phyloP scores from a whole-genome alignment of 2,888 invertebrate genomes.

The Drosophila villosipedis region DNA sequence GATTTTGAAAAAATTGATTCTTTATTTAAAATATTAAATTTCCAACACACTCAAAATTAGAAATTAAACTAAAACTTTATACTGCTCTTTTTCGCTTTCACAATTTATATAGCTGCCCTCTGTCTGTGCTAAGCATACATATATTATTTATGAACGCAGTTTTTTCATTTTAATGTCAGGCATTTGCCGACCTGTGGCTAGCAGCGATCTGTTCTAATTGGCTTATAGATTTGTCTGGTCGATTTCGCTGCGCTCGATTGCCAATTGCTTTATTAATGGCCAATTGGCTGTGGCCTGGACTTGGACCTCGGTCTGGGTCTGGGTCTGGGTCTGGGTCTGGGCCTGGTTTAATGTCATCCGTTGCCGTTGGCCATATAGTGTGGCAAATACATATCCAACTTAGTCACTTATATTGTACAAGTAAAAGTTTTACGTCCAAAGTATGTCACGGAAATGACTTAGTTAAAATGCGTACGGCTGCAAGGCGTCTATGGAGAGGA shows the following conservation, averaged over 20 bases:
- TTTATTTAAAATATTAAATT: neutral
- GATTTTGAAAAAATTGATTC: neutral
- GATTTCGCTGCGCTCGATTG: constrained; percentile 49
- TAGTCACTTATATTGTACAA: constrained; percentile 9
- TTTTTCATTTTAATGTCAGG: constrained; percentile 66
- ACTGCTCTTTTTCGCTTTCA: neutral
- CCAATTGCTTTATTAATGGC: constrained; percentile 67
- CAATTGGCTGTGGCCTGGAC: constrained; percentile 31
- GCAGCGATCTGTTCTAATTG: constrained; percentile 72
- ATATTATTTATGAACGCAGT: constrained; percentile 55
- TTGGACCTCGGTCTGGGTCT: constrained; percentile 4
- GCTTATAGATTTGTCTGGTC: constrained; percentile 70
- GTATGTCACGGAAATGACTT: constrained; percentile 80
- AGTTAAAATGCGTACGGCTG: constrained; percentile 70
- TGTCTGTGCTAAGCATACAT: constrained; percentile 20
- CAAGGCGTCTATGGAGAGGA: neutral
- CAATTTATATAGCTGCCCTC: constrained; percentile 34
- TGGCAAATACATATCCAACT: constrained; percentile 23
- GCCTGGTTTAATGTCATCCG: constrained; percentile 78
- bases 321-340: constrained; percentile 19
- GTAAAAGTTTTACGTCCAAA: constrained; percentile 72
- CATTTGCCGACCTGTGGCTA: constrained; percentile 57
- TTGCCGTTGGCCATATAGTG: constrained; percentile 54
- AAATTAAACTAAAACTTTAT: neutral
- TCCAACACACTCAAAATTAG: neutral